These are phyloP conservation scores for Otis tarda DNA, from an alignment of 2,113 vertebrate species.

Conservation along the genomic window DNA sequence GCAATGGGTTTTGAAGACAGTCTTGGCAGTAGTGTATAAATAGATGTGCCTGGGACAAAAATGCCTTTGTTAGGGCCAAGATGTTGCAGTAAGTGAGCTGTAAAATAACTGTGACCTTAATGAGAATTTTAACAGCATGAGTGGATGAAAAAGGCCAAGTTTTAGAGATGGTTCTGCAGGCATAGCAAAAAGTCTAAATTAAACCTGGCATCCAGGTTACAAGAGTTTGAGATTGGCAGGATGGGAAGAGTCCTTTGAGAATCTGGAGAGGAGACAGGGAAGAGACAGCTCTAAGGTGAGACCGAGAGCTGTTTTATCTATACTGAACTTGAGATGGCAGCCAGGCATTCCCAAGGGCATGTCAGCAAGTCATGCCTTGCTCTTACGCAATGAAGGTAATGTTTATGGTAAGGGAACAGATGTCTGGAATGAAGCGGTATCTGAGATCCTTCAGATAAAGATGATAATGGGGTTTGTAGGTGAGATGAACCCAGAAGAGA, in stretches of 20 bases:
- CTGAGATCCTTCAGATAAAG: neutral
- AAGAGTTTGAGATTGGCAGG: neutral
- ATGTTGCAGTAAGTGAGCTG: neutral
- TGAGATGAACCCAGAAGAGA: neutral
- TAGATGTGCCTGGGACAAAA: slow-evolving; percentile 2
- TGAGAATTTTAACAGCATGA: neutral
- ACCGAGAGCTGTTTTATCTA: neutral
- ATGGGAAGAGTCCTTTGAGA: neutral
- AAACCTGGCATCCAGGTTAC: neutral
- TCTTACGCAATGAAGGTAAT: neutral
- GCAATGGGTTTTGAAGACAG: neutral
- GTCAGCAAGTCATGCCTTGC: neutral
- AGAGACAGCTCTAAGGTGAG: neutral
- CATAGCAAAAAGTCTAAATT: neutral
- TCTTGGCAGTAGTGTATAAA: neutral
- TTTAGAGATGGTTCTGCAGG: neutral
- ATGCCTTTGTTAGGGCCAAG: neutral
- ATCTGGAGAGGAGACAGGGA: neutral
- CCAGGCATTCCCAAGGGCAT: neutral
- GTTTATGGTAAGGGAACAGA: neutral
- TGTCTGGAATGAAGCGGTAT: neutral
- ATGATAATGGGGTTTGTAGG: neutral
- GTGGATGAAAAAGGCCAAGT: neutral
- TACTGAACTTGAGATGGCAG: neutral
- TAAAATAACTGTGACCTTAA: slow-evolving; percentile 24